Evolutionary conservation across 2,888 invertebrate species (phyloP), one percentile per base, ranked within the genome.

Genomic region (Tethea ocularis): DNA sequence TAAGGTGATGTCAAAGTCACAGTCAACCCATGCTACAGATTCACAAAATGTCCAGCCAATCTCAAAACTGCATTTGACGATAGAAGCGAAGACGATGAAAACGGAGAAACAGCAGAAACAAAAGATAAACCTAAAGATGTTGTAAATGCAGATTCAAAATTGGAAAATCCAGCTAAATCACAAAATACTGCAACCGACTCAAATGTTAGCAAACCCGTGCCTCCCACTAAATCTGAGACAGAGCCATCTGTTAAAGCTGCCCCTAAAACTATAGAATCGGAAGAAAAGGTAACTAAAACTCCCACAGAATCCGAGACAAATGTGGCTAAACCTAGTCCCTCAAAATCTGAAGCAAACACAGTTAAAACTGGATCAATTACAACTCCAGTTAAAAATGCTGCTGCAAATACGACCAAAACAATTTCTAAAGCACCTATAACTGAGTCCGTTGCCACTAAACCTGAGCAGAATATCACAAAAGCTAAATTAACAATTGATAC

Each of bases 1-100:
- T 80, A 82, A 91, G 91, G 89, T 65, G 69, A 73, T 1, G 76
- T 83, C n/a, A 78, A 71, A 56, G 78, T 88, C 2, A 77, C 63
- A 1, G 75, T 87, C 0, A 78, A 69, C 1, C 86, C 89, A 0
- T 77, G 75, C 60, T 89, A 89, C 68, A 83, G 77, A 62, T 90
- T 86, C 61, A 72, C 73, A 1, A 73, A 78, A 38, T 84, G 86
- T 22, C 91, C 91, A 0, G 58, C 72, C 0, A 81, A 81, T 52
- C 69, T 89, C 0, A 78, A 73, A 59, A 82, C 84, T 0, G 71
- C 69, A 11, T 89, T 75, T 26, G 64, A 69, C 41, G 68, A 69
- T 20, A 62, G 52, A 33, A 38, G 51, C n/a, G 57, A 58, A 38
- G 59, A 66, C 11, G 63, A 66, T n/a, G 61, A 66, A 33, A 54